Evolutionary conservation across 2,888 invertebrate species (phyloP).

Genomic region (Thalpophila matura): DNA sequence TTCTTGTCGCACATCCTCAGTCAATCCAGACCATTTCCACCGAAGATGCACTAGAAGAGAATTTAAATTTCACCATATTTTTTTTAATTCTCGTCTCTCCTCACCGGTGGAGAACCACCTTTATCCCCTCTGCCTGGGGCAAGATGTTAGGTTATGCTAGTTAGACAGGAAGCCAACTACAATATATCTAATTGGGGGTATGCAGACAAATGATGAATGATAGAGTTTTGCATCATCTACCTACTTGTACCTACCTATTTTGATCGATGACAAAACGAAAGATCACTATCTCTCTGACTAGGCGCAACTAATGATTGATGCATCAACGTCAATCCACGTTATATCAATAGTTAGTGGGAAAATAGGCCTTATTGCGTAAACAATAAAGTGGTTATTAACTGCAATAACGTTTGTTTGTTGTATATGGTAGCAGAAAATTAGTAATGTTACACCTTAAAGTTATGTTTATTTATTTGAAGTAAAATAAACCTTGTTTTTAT

Average conservation of each 20-base stretch:
- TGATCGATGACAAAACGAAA: slow-evolving; percentile 30
- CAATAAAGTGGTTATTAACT: neutral
- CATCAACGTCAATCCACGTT: slow-evolving; percentile 4
- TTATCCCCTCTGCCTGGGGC: too few species aligned
- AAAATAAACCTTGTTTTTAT: neutral
- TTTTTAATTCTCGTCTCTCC: too few species aligned
- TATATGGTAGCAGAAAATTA: neutral
- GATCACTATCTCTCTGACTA: slow-evolving; percentile 31
- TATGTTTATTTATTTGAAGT: neutral
- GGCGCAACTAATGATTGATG: slow-evolving; percentile 31
- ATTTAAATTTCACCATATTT: too few species aligned
- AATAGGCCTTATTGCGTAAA: rapidly evolving
- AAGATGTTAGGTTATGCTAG: too few species aligned
- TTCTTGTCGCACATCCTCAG: too few species aligned
- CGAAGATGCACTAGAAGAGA: too few species aligned
- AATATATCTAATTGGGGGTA: slow-evolving; percentile 20
- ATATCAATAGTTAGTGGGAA: neutral
- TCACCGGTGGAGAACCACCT: too few species aligned
- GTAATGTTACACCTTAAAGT: slow-evolving; percentile 6
- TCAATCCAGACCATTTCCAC: too few species aligned
- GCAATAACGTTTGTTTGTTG: neutral
- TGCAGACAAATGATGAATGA: slow-evolving; percentile 31
- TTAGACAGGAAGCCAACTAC: neutral
- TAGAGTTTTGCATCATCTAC: slow-evolving; percentile 9
- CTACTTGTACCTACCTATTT: neutral